phyloP scores from a whole-genome alignment of 1,140 invertebrate genomes.

The Nephila pilipes region DNA sequence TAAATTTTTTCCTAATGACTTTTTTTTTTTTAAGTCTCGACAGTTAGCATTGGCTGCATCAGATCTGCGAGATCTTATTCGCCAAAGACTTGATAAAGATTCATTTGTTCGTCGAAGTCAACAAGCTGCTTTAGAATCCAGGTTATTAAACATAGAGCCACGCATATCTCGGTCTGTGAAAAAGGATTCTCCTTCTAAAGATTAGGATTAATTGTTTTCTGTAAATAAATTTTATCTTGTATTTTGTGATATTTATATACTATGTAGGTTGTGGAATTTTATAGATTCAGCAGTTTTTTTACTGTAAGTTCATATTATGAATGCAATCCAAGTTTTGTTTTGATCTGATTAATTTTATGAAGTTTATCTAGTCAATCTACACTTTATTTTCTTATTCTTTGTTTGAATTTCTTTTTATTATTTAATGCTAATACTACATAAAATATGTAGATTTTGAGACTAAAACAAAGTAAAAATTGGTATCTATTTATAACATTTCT shows the following conservation, averaged over 20 bases:
- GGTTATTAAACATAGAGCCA: conserved; percentile 68
- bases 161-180: conserved; percentile 49
- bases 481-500: background rate
- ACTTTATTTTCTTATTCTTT: background rate
- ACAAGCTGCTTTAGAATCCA: conserved; percentile 74
- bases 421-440: background rate
- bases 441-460: background rate
- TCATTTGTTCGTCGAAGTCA: conserved; percentile 70
- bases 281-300: background rate
- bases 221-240: conserved; percentile 65
- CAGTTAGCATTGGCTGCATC: conserved; percentile 75
- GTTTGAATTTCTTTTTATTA: background rate
- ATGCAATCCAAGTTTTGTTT: background rate
- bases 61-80: conserved; percentile 75
- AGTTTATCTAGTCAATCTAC: background rate
- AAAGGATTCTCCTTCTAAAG: conserved; percentile 21
- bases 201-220: conserved; percentile 42
- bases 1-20: too few species aligned
- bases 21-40: conserved; percentile 66
- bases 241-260: conserved; percentile 63
- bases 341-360: background rate
- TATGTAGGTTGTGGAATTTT: background rate
- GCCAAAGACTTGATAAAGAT: conserved; percentile 76
- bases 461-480: background rate
- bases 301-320: background rate